These are phyloP conservation scores for Knipowitschia caucasica DNA, from an alignment of 2,797 vertebrate genomes.

Conservation along the genomic window DNA sequence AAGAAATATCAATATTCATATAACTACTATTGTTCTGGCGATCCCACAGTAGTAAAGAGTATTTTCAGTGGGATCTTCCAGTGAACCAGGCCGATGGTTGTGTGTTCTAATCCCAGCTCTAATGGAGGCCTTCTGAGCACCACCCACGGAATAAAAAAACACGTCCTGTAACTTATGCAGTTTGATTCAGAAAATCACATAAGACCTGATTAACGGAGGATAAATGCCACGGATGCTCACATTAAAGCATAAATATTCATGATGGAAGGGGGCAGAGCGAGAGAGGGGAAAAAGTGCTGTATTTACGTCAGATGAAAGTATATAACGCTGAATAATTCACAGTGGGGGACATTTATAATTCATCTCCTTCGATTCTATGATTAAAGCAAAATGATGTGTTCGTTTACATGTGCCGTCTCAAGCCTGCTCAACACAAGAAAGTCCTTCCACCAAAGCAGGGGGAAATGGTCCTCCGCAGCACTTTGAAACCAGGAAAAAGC, in stretches of 20 bases:
- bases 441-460: slow-evolving; percentile 48
- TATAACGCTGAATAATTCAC: slow-evolving; percentile 78
- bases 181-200: slow-evolving; percentile 76
- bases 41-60: too few species aligned
- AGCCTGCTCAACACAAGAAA: slow-evolving; percentile 73
- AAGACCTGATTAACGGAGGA: slow-evolving; percentile 76
- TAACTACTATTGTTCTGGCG: too few species aligned
- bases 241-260: slow-evolving; percentile 79
- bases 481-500: slow-evolving; percentile 65
- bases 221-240: slow-evolving; percentile 74
- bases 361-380: slow-evolving; percentile 75
- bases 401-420: slow-evolving; percentile 70
- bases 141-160: slow-evolving; percentile 50
- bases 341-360: slow-evolving; percentile 71
- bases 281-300: slow-evolving; percentile 65
- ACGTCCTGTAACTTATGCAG: slow-evolving; percentile 62
- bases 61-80: slow-evolving; percentile 29
- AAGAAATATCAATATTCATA: too few species aligned
- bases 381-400: slow-evolving; percentile 74
- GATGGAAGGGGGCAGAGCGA: slow-evolving; percentile 53
- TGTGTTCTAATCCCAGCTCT: slow-evolving; percentile 63
- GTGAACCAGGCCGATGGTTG: slow-evolving; percentile 41
- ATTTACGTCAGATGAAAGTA: slow-evolving; percentile 81
- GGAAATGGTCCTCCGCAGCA: slow-evolving; percentile 40
- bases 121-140: slow-evolving; percentile 54